phyloP scores from a whole-genome alignment of 2,797 vertebrate genomes.

The Pogonophryne albipinna region DNA sequence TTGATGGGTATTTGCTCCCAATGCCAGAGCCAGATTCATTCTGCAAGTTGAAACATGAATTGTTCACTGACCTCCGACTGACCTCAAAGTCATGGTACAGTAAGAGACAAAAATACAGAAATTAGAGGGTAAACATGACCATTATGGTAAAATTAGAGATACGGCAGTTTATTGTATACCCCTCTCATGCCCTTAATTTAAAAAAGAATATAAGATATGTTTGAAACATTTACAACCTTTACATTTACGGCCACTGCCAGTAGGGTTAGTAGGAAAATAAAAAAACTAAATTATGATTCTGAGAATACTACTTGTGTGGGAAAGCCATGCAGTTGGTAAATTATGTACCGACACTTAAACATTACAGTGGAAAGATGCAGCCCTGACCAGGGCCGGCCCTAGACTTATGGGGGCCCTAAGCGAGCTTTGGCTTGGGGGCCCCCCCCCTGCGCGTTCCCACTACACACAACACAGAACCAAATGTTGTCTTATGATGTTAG shows the following conservation, averaged over 20 bases:
- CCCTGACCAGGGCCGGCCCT: neutral
- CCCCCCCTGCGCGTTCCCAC: too few species aligned
- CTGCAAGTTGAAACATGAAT: constrained; percentile 44
- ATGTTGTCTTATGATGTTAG: too few species aligned
- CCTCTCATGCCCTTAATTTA: neutral
- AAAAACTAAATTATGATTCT: neutral
- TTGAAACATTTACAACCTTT: constrained; percentile 7
- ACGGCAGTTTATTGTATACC: too few species aligned
- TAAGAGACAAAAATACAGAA: neutral
- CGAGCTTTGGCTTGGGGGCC: too few species aligned
- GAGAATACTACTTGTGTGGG: too few species aligned
- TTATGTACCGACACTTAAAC: constrained; percentile 13
- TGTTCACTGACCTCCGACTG: constrained; percentile 46
- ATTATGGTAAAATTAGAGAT: too few species aligned
- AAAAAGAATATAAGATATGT: neutral
- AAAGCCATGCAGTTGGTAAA: neutral
- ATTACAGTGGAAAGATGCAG: constrained; percentile 12
- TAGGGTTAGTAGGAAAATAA: neutral
- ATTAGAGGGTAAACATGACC: neutral
- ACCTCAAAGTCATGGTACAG: constrained; percentile 41
- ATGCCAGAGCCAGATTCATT: constrained; percentile 36
- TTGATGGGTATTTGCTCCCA: constrained; percentile 54
- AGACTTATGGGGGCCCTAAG: too few species aligned
- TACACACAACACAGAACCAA: too few species aligned
- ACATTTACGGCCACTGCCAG: neutral